phyloP scores from a whole-genome alignment of 1,140 invertebrate genomes.

The Olivierus martensii region DNA sequence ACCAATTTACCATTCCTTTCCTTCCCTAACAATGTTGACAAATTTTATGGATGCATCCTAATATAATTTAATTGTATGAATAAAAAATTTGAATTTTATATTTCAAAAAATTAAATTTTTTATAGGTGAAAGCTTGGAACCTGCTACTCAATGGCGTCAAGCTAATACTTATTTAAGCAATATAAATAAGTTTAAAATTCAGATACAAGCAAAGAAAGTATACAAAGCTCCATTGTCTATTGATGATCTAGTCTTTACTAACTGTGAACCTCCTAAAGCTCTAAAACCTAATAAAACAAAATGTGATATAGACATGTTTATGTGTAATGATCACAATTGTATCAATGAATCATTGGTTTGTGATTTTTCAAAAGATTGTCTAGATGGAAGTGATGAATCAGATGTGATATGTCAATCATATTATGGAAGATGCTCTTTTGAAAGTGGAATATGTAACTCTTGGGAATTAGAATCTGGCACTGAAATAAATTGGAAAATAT shows the following conservation, averaged over 20 bases:
- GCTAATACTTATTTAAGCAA: neutral
- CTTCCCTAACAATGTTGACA: too few relatives aligned
- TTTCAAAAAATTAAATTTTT: too few relatives aligned
- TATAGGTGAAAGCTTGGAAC: neutral
- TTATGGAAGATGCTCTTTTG: constrained; percentile 6
- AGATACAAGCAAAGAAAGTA: too few relatives aligned
- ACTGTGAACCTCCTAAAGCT: neutral
- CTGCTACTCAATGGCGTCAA: neutral
- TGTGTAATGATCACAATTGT: constrained; percentile 6
- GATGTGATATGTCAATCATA: constrained; percentile 5
- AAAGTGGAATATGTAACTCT: neutral
- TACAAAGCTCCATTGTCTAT: neutral
- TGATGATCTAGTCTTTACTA: constrained; percentile 7
- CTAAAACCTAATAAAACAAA: neutral
- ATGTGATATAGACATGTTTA: constrained; percentile 1
- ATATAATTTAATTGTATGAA: too few relatives aligned
- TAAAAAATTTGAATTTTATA: too few relatives aligned
- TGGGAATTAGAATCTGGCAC: constrained; percentile 1
- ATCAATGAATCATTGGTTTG: neutral
- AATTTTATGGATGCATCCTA: too few relatives aligned
- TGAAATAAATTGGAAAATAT: neutral
- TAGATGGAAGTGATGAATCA: constrained; percentile 6
- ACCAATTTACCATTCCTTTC: too few relatives aligned
- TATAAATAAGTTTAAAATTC: neutral
- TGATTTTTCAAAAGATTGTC: constrained; percentile 11